phyloP scores from a whole-genome alignment of 2,113 vertebrate genomes.

The Probosciger aterrimus region DNA sequence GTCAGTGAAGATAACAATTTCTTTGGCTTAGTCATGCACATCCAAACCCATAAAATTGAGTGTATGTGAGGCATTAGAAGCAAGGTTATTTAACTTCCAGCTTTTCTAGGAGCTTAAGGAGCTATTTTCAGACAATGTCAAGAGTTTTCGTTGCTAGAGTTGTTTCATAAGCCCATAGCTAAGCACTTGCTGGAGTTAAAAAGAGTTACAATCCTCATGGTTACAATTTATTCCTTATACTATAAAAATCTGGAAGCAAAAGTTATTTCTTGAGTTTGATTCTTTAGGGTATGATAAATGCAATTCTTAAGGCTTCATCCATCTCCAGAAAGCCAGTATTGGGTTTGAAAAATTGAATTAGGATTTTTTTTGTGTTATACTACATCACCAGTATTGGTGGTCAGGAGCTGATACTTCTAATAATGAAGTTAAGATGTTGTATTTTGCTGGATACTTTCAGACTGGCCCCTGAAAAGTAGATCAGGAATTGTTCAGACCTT shows the following conservation, averaged over 20 bases:
- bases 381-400: background rate
- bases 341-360: background rate
- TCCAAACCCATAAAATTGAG: background rate
- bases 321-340: background rate
- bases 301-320: background rate
- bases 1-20: constrained; percentile 11
- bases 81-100: background rate
- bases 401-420: background rate
- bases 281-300: background rate
- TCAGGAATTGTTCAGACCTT: background rate
- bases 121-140: background rate
- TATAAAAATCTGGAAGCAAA: background rate
- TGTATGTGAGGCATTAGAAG: background rate
- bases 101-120: background rate
- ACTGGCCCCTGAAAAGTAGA: background rate
- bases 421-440: background rate
- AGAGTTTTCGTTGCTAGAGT: background rate
- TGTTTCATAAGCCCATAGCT: background rate
- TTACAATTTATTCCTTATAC: background rate
- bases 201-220: background rate
- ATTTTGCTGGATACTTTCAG: background rate
- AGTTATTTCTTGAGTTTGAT: background rate
- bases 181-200: background rate
- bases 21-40: background rate
- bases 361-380: background rate